phyloP scores from a whole-genome alignment of 37 sponge, comb jelly and placozoan species.

The Amphimedon queenslandica region DNA sequence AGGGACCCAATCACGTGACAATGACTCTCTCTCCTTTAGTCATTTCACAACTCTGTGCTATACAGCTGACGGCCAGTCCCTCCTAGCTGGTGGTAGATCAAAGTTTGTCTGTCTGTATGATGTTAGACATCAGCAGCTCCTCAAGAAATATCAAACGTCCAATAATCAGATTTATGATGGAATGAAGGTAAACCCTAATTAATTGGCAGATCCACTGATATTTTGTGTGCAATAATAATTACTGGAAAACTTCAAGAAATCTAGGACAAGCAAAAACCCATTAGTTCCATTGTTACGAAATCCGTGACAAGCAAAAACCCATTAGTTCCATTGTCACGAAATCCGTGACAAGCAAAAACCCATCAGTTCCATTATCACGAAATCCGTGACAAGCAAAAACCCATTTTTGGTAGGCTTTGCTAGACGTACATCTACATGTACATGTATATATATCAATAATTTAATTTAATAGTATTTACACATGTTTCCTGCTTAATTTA shows the following conservation, averaged over 20 bases:
- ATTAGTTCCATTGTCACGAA: too few relatives aligned
- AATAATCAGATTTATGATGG: constrained; percentile 82
- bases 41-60: constrained; percentile 85
- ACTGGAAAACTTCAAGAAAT: not conserved
- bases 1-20: not conserved
- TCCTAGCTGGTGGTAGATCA: constrained; percentile 95
- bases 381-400: too few relatives aligned
- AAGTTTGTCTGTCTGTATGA: constrained; percentile 94
- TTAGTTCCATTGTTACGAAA: too few relatives aligned
- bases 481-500: not conserved
- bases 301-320: too few relatives aligned
- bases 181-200: constrained; percentile 61
- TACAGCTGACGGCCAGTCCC: constrained; percentile 79
- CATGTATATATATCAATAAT: not conserved
- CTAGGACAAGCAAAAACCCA: too few relatives aligned
- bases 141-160: constrained; percentile 87
- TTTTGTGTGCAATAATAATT: constrained; percentile 15
- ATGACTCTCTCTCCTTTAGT: constrained; percentile 19
- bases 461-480: not conserved
- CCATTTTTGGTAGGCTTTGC: too few relatives aligned
- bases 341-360: too few relatives aligned
- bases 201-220: not conserved
- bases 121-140: constrained; percentile 63
- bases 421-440: not conserved
- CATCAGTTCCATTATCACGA: too few relatives aligned